A percentile compares a stretch with the other conserved stretches of the same genome.
phyloP scores from a whole-genome alignment of 2,797 vertebrate species.

The Poecilia picta region DNA sequence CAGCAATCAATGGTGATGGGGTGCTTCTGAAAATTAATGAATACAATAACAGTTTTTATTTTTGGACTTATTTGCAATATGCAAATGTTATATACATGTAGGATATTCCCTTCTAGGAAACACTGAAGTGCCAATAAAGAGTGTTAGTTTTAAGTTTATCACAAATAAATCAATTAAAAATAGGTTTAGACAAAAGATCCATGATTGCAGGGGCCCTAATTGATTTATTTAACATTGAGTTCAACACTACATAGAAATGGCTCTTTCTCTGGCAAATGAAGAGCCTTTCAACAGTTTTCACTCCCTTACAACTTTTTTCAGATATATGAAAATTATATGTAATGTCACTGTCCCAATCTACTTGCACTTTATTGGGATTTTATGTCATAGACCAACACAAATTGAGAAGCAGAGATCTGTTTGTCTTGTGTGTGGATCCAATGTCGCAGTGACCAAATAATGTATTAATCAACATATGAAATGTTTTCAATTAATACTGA shows the following conservation, averaged over 20 bases:
- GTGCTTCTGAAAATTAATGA: not conserved
- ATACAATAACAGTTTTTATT: not conserved
- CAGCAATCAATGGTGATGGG: not conserved
- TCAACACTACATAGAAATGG: not conserved
- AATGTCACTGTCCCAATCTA: not conserved
- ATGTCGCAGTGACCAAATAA: not conserved
- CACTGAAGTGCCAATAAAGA: not conserved
- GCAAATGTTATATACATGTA: conserved; percentile 2
- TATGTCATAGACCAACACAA: not conserved
- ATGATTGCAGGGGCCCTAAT: not conserved
- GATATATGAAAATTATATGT: not conserved
- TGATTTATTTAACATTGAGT: not conserved
- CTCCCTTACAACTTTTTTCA: not conserved
- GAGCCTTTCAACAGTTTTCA: not conserved
- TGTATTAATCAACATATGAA: not conserved
- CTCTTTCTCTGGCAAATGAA: conserved; percentile 7
- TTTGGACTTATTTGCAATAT: conserved; percentile 7
- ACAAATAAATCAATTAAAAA: not conserved
- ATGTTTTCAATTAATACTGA: not conserved
- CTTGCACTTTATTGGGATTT: not conserved
- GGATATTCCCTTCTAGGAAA: not conserved
- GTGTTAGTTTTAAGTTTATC: not conserved
- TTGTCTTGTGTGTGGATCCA: not conserved
- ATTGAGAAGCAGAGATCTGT: not conserved
- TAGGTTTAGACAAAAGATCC: not conserved